Base-by-base conservation (phyloP, 2,888 invertebrate species). In the Schrankia costaestrigalis region DNA sequence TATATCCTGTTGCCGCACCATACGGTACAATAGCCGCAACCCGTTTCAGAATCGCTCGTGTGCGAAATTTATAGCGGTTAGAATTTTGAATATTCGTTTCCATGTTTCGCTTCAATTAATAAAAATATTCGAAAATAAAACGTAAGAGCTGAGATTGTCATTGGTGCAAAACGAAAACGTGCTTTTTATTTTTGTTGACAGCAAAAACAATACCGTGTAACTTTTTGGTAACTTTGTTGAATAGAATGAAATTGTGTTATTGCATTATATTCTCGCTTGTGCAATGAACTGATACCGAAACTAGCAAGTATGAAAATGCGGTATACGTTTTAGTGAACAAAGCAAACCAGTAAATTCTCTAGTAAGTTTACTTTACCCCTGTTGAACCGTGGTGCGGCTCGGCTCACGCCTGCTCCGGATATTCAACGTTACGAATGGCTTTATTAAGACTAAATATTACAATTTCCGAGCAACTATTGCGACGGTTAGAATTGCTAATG, bases 371-470 rank as follows among this genome's bases (percentile, higher is more conserved):
- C 58, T 56, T 69, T 68, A 78, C 73, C 69, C 61, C 59, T 22
- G 9, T 22, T 22, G 46, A 63, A 70, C 73, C 62, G 66, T 66
- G 40, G 53, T 55, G 58, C 52, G 52, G 51, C 58, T 40, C 41
- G 43, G 61, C 65, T 63, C 66, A 68, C 71, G 73, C 71, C 76
- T 72, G 78, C 70, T 74, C 78, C 70, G 78, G 81, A 77, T 82
- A 76, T 81, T 72, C 78, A 58, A 56, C 69, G 74, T 79, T 78
- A 81, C 79, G 76, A 79, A 83, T 82, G 76, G 79, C 80, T 82
- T 79, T 84, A 83, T 85, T 85, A 83, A 83, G 77, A 78, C 80
- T 78, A 78, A 83, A 83, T 82, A 82, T 84, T 80, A 79, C 81
- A 79, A 78, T 80, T 80, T 76, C 76, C 72, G 56, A 66, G 80